Base-by-base conservation (phyloP, 2,113 vertebrate species). In the Istiophorus platypterus region DNA sequence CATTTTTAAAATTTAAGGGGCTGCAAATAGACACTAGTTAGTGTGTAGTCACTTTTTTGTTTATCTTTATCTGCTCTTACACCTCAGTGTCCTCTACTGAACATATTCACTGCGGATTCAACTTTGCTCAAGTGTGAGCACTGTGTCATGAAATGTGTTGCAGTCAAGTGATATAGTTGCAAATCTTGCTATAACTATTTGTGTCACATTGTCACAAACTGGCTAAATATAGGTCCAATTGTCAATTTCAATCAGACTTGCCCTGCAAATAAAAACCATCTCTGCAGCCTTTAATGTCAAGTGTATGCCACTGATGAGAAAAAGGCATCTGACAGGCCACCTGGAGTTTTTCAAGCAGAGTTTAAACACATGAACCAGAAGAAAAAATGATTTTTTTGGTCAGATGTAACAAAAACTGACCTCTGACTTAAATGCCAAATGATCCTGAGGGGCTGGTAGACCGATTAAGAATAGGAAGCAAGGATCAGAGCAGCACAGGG, bases 121-220 rank as follows among this genome's bases (percentile, higher is more conserved):
- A n/a, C 8, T 67, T 41, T 62, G 58, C 34, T 74, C 22, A 49
- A 39, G 42, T 22, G 20, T 5, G 8, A 59, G 1, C 68, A 22
- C 57, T 45, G 64, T 72, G 49, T 85, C 78, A 76, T 59, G 3
- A 68, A 52, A 72, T 24, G 66, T 64, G 75, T 52, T 67, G 57
- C 52, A 11, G 17, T 75, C 61, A 49, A 67, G 31, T 62, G 37
- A 72, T 42, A 52, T 45, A 24, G 9, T 45, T 67, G 42, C 57
- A 14, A 5, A 45, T 64, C 29, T 61, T 61, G 27, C 31, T 68
- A 27, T 42, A 59, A 72, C 51, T 49, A 26, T 62, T 42, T 22
- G 13, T 61, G 56, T 64, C 37, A 26, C 17, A 14, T 4, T 56
- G 10, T 79, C 67, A 56, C 26, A 56, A 13, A 27, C 17, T 8